A percentile compares a stretch with the other conserved stretches of the same genome.
Conservation (phyloP, 2,888 invertebrate species). For the Lamellibrachia columna region DNA sequence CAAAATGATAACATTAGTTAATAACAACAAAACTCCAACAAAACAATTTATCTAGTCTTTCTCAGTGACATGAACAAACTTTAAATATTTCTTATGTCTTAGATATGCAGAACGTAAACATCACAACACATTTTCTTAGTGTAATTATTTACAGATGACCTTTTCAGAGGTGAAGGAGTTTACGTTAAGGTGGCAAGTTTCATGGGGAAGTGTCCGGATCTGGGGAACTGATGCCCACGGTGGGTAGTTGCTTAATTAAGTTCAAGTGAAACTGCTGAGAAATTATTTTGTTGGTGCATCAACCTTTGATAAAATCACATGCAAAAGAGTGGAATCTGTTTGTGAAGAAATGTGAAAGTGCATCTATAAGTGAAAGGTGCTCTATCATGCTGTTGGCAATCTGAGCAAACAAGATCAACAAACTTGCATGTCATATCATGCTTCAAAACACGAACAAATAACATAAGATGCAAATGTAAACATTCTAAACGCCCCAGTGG, state of each 20-base stretch:
- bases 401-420: not conserved
- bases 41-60: not conserved
- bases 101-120: not conserved
- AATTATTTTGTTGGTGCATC: not conserved
- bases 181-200: not conserved
- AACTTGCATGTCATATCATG: not conserved
- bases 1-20: constrained; percentile 13
- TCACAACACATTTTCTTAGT: not conserved
- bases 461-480: not conserved
- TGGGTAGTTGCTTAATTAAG: not conserved
- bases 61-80: not conserved
- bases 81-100: not conserved
- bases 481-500: not conserved
- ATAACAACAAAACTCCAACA: not conserved
- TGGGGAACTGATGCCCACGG: not conserved
- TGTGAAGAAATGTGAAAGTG: not conserved
- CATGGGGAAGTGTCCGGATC: not conserved
- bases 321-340: not conserved
- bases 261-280: not conserved
- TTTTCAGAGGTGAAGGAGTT: not conserved
- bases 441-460: not conserved
- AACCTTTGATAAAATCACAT: not conserved
- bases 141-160: not conserved
- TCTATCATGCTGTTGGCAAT: not conserved
- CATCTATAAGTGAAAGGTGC: too few relatives aligned